These are phyloP conservation scores for Squalus acanthias DNA, from an alignment of 2,797 vertebrate genomes.

Conservation along the genomic window DNA sequence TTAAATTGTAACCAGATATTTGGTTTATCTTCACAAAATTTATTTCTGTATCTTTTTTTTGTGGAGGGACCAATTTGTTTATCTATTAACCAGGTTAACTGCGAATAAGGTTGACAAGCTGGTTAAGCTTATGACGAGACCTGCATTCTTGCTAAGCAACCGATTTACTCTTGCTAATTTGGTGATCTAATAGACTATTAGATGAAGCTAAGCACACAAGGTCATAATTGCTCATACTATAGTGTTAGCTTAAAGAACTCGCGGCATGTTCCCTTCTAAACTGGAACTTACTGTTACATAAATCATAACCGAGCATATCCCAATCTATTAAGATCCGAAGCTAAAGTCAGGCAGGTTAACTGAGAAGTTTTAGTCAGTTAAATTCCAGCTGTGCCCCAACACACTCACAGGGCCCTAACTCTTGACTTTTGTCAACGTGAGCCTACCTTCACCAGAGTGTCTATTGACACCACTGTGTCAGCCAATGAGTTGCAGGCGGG, in stretches of 20 bases:
- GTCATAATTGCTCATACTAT: neutral
- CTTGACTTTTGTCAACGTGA: neutral
- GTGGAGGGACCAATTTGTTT: neutral
- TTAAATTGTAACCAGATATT: neutral
- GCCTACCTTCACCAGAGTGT: neutral
- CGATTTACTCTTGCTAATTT: neutral
- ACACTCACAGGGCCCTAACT: no score
- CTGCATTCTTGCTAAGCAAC: neutral
- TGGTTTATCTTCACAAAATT: constrained; percentile 6
- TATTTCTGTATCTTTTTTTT: neutral
- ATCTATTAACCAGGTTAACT: neutral
- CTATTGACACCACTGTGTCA: neutral
- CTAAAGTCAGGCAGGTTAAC: no score
- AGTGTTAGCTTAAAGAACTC: neutral
- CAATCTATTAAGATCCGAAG: neutral
- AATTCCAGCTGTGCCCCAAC: neutral
- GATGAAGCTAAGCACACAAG: neutral
- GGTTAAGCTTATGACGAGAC: neutral
- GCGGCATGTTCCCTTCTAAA: neutral
- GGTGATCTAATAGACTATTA: neutral
- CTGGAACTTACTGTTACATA: neutral
- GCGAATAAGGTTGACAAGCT: neutral
- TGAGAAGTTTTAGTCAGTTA: neutral
- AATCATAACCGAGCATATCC: neutral
- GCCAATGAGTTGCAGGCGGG: neutral